Percentiles rank a stretch among this genome's conserved stretches.
Evolutionary conservation across 2,113 vertebrate genomes (phyloP).

Genomic region (Festucalex cinctus): DNA sequence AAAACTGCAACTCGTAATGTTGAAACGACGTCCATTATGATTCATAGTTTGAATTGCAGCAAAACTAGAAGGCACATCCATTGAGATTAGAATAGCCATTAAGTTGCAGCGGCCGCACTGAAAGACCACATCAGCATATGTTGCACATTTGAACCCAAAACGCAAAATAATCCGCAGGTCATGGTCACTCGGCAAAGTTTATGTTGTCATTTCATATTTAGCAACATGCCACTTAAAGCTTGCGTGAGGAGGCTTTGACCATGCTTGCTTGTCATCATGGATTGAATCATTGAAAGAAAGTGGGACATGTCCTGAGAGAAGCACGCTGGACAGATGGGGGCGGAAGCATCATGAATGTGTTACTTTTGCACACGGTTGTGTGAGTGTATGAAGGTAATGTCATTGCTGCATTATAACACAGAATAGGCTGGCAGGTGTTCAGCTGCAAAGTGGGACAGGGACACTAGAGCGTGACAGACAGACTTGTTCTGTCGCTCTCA

Average conservation of each 20-base stretch:
- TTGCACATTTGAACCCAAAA: not conserved
- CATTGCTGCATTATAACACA: constrained; percentile 34
- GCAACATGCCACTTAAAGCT: constrained; percentile 20
- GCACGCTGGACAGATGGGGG: constrained; percentile 13
- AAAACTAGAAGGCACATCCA: too few species aligned
- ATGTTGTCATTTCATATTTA: constrained; percentile 19
- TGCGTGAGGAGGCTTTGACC: constrained; percentile 21
- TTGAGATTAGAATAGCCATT: not conserved
- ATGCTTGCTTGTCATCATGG: constrained; percentile 19
- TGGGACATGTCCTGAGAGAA: constrained; percentile 22
- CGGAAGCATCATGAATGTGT: not conserved
- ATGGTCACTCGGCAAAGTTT: constrained; percentile 7
- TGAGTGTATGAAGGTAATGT: constrained; percentile 6
- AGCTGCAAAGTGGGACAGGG: constrained; percentile 38
- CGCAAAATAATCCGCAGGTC: constrained; percentile 8
- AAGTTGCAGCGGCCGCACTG: not conserved
- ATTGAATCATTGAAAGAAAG: constrained; percentile 30
- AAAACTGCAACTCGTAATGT: too few species aligned
- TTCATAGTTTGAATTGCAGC: too few species aligned
- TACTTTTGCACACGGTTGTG: not conserved
- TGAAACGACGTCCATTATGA: too few species aligned
- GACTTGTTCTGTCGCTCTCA: constrained; percentile 32
- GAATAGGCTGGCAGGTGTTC: constrained; percentile 29
- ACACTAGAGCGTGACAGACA: constrained; percentile 35
- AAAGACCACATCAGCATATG: not conserved